Evolutionary conservation across 2,113 vertebrate genomes (phyloP).

Genomic region (Oceanodroma tethys): DNA sequence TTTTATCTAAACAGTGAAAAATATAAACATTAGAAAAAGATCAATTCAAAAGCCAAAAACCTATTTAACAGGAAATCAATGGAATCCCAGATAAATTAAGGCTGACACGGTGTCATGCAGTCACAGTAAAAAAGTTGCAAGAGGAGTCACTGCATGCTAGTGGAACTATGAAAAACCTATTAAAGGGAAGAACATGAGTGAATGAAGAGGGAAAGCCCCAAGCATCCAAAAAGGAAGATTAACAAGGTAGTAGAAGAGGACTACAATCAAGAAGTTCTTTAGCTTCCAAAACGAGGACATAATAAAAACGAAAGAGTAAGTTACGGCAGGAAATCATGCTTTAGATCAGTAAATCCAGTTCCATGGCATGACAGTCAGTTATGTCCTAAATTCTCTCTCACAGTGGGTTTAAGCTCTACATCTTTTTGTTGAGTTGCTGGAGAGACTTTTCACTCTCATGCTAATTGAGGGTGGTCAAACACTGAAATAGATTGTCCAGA

Average conservation of each 20-base stretch:
- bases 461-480: background rate
- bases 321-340: background rate
- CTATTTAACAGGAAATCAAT: background rate
- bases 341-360: background rate
- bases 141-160: background rate
- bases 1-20: background rate
- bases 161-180: background rate
- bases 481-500: background rate
- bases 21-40: background rate
- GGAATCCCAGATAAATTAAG: background rate
- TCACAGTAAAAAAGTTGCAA: background rate
- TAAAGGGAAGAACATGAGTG: background rate
- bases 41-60: background rate
- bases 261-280: background rate
- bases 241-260: background rate
- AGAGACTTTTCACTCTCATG: background rate
- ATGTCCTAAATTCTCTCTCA: background rate
- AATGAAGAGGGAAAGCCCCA: background rate
- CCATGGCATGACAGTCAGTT: background rate
- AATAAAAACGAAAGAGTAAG: background rate
- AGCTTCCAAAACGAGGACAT: background rate
- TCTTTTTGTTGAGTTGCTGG: background rate
- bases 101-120: background rate
- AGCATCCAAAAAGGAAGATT: background rate
- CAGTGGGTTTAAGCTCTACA: background rate